Conservation (phyloP, 2,113 vertebrate species). For the Hippopotamus amphibius region DNA sequence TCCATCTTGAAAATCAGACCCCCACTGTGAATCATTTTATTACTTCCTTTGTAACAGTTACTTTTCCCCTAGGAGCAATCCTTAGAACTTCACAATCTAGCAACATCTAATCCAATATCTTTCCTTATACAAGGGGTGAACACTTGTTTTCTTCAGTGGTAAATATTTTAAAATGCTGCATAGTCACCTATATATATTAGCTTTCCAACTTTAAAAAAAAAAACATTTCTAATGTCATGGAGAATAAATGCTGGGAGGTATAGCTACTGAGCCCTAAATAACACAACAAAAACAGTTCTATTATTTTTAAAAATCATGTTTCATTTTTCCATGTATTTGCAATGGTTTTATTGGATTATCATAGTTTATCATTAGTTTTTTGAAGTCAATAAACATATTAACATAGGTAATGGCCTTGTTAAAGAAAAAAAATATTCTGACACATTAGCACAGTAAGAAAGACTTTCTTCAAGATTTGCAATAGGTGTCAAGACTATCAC, state of each 20-base stretch:
- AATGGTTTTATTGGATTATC: neutral
- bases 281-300: neutral
- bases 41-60: neutral
- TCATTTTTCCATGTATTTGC: neutral
- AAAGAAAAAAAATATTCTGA: neutral
- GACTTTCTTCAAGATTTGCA: neutral
- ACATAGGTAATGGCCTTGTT: neutral
- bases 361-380: neutral
- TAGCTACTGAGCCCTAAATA: neutral
- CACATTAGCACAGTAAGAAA: neutral
- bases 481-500: neutral
- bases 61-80: neutral
- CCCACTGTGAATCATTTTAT: neutral
- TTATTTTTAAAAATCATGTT: neutral
- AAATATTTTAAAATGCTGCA: neutral
- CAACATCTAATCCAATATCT: neutral
- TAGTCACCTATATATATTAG: neutral
- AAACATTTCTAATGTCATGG: neutral
- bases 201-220: neutral
- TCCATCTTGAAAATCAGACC: constrained; percentile 4
- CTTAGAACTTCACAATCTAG: neutral
- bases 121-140: neutral
- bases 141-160: neutral
- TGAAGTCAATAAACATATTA: neutral
- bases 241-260: neutral